Conservation (phyloP, 1,140 invertebrate genomes). For the Brachionus sp. region DNA sequence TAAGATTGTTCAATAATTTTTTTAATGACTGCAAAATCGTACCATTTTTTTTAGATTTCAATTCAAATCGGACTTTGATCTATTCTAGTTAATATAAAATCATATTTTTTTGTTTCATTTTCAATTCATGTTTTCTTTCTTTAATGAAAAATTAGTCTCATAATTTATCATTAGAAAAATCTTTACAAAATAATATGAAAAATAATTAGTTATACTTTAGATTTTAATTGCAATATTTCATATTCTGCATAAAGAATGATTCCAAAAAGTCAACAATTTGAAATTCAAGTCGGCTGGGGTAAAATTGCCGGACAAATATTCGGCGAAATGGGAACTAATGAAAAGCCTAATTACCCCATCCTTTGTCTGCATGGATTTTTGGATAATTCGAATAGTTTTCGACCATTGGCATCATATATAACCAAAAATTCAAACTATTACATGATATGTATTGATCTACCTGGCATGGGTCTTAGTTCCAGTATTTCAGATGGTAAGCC, state of each 20-base stretch:
- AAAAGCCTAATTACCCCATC: not conserved
- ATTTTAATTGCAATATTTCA: not conserved
- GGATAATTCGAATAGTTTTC: conserved; percentile 33
- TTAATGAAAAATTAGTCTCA: not conserved
- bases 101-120: not conserved
- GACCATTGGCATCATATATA: conserved; percentile 21
- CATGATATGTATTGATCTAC: conserved; percentile 28
- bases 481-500: conserved; percentile 32
- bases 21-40: not conserved
- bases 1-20: not conserved
- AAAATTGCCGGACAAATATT: conserved; percentile 40
- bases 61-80: not conserved
- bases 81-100: not conserved
- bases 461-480: conserved; percentile 24
- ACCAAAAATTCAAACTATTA: conserved; percentile 12
- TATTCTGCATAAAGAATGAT: not conserved
- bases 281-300: conserved; percentile 42
- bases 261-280: conserved; percentile 28
- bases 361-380: conserved; percentile 34
- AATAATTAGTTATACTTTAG: not conserved
- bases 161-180: not conserved
- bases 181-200: not conserved
- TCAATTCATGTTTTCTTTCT: not conserved
- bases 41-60: not conserved
- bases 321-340: not conserved